These are phyloP conservation scores for Pasiphila rectangulata DNA, from an alignment of 2,888 invertebrate genomes.

Conservation along the genomic window DNA sequence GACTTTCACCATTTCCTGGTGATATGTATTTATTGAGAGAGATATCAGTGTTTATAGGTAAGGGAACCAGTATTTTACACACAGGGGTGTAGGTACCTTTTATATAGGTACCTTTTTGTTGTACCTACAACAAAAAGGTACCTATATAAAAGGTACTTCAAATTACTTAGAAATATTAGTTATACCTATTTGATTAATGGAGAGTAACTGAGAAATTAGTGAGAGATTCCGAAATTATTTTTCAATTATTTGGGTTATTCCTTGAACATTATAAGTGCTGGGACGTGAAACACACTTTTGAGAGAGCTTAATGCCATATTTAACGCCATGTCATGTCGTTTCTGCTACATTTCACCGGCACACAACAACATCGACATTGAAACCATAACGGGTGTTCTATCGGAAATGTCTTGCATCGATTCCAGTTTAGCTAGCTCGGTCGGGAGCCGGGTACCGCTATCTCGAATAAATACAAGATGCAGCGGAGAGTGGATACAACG, in stretches of 20 bases:
- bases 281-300: neutral
- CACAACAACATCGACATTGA: conserved; percentile 15
- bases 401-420: conserved; percentile 56
- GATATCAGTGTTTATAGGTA: no score
- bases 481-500: conserved; percentile 68
- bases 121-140: no score
- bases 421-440: conserved; percentile 69
- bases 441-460: conserved; percentile 70
- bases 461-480: conserved; percentile 79
- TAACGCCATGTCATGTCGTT: neutral
- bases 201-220: no score
- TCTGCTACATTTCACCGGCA: conserved; percentile 2
- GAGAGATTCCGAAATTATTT: no score
- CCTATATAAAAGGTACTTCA: no score
- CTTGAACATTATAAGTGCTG: no score
- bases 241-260: no score
- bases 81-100: no score
- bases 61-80: no score
- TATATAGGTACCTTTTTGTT: no score
- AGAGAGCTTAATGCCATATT: neutral
- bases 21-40: neutral
- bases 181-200: no score
- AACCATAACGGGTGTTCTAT: conserved; percentile 38
- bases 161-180: no score
- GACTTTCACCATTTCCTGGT: conserved; percentile 21